Evolutionary conservation across 2,113 vertebrate species (phyloP), one percentile per base, ranked within the genome.

Genomic region (Callithrix jacchus): DNA sequence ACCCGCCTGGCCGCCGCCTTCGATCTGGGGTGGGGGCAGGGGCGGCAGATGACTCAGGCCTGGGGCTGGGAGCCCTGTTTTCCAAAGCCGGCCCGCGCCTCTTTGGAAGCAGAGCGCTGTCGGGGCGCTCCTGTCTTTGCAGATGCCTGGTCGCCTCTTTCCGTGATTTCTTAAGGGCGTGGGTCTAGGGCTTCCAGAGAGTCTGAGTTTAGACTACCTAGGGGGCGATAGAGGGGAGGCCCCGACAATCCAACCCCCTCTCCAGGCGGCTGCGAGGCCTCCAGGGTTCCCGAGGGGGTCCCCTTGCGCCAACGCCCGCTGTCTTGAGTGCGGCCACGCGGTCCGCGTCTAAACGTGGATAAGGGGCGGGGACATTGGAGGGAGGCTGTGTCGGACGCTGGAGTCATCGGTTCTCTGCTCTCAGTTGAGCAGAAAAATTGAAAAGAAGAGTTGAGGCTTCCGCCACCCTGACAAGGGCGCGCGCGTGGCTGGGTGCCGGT

Each of bases 171-270:
- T 3, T 5, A 10, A 40, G 27, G 79, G 32, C 58, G 21, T 8
- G 56, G 52, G 77, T 23, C 86, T 71, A 13, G 49, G 30, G 32
- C 30, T 66, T 68, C 68, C 0, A 20, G 74, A 21, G 70, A 58
- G 68, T 42, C 32, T 47, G 90, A 80, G 68, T 27, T 21, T 77
- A 64, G 27, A 45, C 32, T 95, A 86, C 74, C 94, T 96, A 96
- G 97, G 94, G 95, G 96, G 97, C 97, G 86, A 76, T 95, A 95
- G 95, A 96, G 95, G 9, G n/a, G 70, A 95, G 89, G 47, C 74
- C 47, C 74, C 7, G 74, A 21, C 84, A 2, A 2, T 27, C 37
- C 74, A 30, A 32, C 21, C 49, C 3, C 2, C 9, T 4, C 30
- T 64, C 61, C 61, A 16, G 30, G 18, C 9, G 16, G 35, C 85